phyloP scores from a whole-genome alignment of 1,140 invertebrate species.

The Temnothorax curvispinosus region DNA sequence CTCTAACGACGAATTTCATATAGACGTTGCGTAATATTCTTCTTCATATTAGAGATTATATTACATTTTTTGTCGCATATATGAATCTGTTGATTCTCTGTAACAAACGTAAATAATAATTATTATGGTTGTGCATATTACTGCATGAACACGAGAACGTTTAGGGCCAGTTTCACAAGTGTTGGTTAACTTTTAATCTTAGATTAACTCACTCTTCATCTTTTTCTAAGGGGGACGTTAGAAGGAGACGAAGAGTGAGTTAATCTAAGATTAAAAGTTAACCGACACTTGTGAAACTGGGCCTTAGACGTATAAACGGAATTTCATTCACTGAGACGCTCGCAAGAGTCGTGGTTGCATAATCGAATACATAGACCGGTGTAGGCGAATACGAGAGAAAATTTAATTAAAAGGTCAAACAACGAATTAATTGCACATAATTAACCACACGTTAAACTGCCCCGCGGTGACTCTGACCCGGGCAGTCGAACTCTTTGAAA shows the following conservation, averaged over 20 bases:
- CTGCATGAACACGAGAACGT: not conserved
- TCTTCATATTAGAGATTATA: not conserved
- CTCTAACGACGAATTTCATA: not conserved
- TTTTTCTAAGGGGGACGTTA: too few species aligned
- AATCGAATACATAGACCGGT: not conserved
- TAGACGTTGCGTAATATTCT: not conserved
- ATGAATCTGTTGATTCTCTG: not conserved
- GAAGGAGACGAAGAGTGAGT: too few species aligned
- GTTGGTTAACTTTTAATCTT: too few species aligned
- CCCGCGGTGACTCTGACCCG: not conserved
- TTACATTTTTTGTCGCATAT: not conserved
- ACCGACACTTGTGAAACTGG: too few species aligned
- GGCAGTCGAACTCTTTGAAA: constrained; percentile 56
- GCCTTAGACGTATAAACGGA: not conserved
- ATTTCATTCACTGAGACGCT: constrained; percentile 3
- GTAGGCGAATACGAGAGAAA: constrained; percentile 19
- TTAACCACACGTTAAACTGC: constrained; percentile 69
- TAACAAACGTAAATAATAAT: not conserved
- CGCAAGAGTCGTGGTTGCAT: not conserved
- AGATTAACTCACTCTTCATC: too few species aligned
- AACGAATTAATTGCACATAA: constrained; percentile 74
- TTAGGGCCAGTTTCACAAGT: too few species aligned
- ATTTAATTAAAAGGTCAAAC: constrained; percentile 73
- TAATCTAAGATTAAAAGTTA: too few species aligned
- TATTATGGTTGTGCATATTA: not conserved